A percentile compares a stretch with the other conserved stretches of the same genome.
Conservation (phyloP, 1,140 invertebrate genomes). For the Zaprionus ghesquierei region DNA sequence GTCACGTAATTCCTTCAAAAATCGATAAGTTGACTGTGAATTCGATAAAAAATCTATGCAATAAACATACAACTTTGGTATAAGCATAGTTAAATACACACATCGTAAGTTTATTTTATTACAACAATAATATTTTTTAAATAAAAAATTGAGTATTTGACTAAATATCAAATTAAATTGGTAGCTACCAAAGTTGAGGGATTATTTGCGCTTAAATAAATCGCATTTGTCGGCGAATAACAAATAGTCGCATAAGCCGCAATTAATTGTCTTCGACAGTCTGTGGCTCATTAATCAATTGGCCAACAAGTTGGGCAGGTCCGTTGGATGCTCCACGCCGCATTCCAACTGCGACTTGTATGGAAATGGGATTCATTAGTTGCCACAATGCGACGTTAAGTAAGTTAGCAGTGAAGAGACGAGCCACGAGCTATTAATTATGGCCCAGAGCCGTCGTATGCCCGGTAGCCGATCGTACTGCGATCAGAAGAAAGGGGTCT, state of each 20-base stretch:
- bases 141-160: background rate
- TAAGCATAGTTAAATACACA: no score
- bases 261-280: slow-evolving; percentile 2
- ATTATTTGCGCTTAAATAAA: slow-evolving; percentile 12
- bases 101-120: no score
- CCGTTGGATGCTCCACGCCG: slow-evolving; percentile 29
- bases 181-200: background rate
- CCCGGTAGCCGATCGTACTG: slow-evolving; percentile 41
- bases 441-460: slow-evolving; percentile 27
- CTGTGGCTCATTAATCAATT: slow-evolving; percentile 27
- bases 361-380: slow-evolving; percentile 69
- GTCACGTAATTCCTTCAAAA: background rate
- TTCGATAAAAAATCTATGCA: no score
- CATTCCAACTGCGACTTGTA: slow-evolving; percentile 15
- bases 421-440: slow-evolving; percentile 53
- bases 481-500: slow-evolving; percentile 33
- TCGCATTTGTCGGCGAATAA: slow-evolving; percentile 5
- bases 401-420: slow-evolving; percentile 63
- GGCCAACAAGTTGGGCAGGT: slow-evolving; percentile 20
- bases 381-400: slow-evolving; percentile 57
- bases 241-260: slow-evolving; percentile 5
- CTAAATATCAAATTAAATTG: background rate
- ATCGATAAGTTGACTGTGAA: background rate
- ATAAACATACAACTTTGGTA: no score
- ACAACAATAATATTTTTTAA: no score